A percentile compares a stretch with the other conserved stretches of the same genome.
phyloP scores from a whole-genome alignment of 1,140 invertebrate species.

The Rhizoglyphus robini region DNA sequence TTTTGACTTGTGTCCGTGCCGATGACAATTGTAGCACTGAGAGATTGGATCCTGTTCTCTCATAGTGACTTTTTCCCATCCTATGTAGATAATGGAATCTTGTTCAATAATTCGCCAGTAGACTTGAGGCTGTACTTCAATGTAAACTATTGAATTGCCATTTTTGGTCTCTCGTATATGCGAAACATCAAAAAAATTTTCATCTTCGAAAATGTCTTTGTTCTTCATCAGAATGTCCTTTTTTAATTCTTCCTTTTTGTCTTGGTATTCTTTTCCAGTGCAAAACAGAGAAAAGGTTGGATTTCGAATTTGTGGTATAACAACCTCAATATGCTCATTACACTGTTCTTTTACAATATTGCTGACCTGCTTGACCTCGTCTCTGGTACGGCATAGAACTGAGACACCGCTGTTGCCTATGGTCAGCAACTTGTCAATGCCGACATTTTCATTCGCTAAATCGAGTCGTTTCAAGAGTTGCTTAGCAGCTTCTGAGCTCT shows the following conservation, averaged over 20 bases:
- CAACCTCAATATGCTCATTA: not conserved
- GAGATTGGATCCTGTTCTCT: not conserved
- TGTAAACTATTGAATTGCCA: not conserved
- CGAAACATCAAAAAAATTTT: not conserved
- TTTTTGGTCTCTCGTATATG: not conserved
- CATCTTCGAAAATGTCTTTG: not conserved
- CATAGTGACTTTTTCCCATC: not conserved
- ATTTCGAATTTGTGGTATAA: not conserved
- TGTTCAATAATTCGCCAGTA: not conserved
- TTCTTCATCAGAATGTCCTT: not conserved
- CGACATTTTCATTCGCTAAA: not conserved
- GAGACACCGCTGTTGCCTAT: not conserved
- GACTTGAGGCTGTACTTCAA: not conserved
- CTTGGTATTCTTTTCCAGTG: not conserved
- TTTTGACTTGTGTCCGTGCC: not conserved
- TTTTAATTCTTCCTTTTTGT: not conserved
- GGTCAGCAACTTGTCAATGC: not conserved
- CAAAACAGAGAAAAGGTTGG: not conserved
- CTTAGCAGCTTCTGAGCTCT: not conserved
- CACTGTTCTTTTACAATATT: not conserved
- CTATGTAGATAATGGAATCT: not conserved
- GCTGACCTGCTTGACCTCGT: not conserved
- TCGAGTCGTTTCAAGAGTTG: not conserved
- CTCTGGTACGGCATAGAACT: not conserved
- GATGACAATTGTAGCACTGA: not conserved